phyloP scores from a whole-genome alignment of 35 echinoderm and acorn worm species.

The Eucidaris tribuloides region DNA sequence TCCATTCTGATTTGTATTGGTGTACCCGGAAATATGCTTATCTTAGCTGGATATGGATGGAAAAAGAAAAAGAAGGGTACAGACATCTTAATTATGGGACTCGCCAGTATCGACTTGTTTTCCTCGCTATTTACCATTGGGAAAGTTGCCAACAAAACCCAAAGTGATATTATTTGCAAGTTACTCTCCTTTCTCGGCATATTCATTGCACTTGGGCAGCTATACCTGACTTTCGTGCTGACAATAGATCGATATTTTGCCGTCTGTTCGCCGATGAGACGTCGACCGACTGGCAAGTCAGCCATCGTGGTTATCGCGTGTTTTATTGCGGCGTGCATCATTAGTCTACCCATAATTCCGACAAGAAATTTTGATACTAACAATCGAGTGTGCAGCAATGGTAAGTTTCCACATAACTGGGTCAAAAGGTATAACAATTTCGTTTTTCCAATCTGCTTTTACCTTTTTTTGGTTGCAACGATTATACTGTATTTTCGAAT shows the following conservation, averaged over 20 bases:
- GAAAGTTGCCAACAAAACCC: not conserved
- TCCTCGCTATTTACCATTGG: not conserved
- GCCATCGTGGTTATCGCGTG: slow-evolving; percentile 12
- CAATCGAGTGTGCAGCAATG: not conserved
- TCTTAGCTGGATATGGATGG: slow-evolving; percentile 22
- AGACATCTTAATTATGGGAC: slow-evolving; percentile 48
- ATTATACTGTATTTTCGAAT: not conserved
- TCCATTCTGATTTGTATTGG: slow-evolving; percentile 17
- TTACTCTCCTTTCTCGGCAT: not conserved
- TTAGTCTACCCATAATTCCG: not conserved
- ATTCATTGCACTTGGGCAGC: not conserved
- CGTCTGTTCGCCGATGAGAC: slow-evolving; percentile 35
- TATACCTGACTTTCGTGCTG: slow-evolving; percentile 24
- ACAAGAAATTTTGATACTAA: not conserved
- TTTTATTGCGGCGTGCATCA: not conserved
- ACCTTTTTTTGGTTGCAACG: not conserved
- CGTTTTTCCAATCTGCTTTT: not conserved
- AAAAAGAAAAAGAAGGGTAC: slow-evolving; percentile 28
- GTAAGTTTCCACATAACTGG: not conserved
- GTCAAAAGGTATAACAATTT: not conserved
- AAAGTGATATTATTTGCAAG: slow-evolving; percentile 17
- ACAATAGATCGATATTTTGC: slow-evolving; percentile 40
- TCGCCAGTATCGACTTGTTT: slow-evolving; percentile 37
- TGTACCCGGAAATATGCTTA: slow-evolving; percentile 17
- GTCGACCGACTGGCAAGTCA: slow-evolving; percentile 1